Conservation (phyloP, 2,888 invertebrate species). For the Lithodes maja region DNA sequence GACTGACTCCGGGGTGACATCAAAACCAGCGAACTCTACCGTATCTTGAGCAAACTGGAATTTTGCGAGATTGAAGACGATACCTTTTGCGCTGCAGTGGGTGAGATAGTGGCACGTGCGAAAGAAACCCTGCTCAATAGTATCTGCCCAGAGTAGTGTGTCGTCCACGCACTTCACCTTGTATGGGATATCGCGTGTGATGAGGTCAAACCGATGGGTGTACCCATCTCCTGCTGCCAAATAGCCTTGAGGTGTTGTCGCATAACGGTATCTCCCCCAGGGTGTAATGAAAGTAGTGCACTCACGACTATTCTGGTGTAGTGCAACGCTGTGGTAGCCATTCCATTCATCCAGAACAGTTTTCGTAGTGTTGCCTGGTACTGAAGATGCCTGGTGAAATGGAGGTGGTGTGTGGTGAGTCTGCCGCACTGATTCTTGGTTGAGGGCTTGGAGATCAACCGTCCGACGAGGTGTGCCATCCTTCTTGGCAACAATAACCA, state of each 20-base stretch:
- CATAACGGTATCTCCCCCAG: conserved; percentile 35
- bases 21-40: conserved; percentile 44
- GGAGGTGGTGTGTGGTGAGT: conserved; percentile 20
- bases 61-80: conserved; percentile 43
- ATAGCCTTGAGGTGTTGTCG: conserved; percentile 26
- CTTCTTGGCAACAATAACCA: not conserved
- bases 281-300: conserved; percentile 12
- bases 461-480: conserved; percentile 3
- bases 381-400: conserved; percentile 8
- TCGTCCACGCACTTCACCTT: conserved; percentile 47
- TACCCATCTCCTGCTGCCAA: conserved; percentile 34
- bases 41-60: conserved; percentile 30
- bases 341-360: conserved; percentile 27
- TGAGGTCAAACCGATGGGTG: conserved; percentile 11
- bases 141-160: conserved; percentile 35
- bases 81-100: conserved; percentile 16
- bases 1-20: not conserved
- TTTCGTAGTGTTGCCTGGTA: not conserved
- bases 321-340: conserved; percentile 8
- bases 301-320: not conserved
- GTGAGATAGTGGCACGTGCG: conserved; percentile 35
- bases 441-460: conserved; percentile 8
- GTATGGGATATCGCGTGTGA: conserved; percentile 22
- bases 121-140: conserved; percentile 14
- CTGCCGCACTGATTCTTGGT: not conserved